Conservation (phyloP, 2,113 vertebrate species). For the Sciurus niger region DNA sequence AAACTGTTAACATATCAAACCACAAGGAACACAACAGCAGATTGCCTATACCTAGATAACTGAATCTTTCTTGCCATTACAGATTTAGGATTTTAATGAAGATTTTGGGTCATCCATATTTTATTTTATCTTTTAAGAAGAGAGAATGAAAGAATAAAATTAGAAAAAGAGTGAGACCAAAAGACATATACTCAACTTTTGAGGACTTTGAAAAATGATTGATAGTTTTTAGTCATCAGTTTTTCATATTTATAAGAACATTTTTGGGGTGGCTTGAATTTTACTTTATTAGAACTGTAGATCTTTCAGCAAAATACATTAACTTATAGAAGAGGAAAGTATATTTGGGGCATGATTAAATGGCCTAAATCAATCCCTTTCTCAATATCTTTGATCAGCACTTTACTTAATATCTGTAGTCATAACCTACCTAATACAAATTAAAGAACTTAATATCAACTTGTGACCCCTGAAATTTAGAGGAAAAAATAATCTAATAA, state of each 20-base stretch:
- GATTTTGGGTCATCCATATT: not conserved
- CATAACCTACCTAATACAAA: not conserved
- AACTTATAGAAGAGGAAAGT: not conserved
- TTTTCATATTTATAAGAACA: constrained; percentile 23
- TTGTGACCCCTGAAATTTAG: not conserved
- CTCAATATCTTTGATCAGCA: not conserved
- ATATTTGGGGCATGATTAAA: not conserved
- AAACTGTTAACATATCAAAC: constrained; percentile 49
- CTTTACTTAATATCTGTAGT: not conserved
- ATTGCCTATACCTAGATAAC: constrained; percentile 48
- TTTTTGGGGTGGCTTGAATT: not conserved
- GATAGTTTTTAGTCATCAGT: not conserved
- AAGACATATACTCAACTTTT: not conserved
- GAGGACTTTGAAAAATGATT: not conserved
- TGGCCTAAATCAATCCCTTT: not conserved
- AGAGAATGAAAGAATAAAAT: not conserved
- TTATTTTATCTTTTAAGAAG: not conserved
- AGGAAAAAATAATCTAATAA: not conserved
- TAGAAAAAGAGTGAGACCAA: not conserved
- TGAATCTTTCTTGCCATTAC: not conserved
- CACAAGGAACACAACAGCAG: not conserved
- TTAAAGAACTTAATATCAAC: not conserved
- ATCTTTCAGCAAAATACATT: not conserved
- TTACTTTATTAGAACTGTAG: not conserved
- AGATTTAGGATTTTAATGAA: not conserved